These are phyloP conservation scores for Aptenodytes patagonicus DNA, from an alignment of 2,113 vertebrate genomes.

Conservation along the genomic window DNA sequence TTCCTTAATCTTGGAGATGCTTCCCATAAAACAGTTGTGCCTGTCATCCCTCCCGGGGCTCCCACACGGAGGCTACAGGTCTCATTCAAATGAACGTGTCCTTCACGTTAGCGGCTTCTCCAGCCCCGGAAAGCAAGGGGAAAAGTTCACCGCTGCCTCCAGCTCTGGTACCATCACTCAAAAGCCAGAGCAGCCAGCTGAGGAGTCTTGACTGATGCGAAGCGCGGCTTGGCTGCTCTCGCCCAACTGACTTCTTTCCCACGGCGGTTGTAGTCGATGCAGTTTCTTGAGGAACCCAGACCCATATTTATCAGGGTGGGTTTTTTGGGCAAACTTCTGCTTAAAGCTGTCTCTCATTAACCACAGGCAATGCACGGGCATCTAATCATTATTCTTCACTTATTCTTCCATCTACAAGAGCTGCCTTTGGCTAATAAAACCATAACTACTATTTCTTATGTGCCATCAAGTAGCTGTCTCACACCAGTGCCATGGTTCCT, in stretches of 20 bases:
- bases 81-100: neutral
- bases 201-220: neutral
- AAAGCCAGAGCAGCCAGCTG: neutral
- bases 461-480: neutral
- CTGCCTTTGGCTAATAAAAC: neutral
- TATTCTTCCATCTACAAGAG: neutral
- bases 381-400: neutral
- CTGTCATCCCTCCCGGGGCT: neutral
- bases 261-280: neutral
- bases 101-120: fast-evolving
- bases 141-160: neutral
- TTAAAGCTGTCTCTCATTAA: too few relatives aligned
- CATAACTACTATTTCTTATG: neutral
- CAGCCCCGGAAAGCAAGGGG: neutral
- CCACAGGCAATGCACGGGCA: neutral
- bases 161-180: neutral
- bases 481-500: neutral
- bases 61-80: neutral
- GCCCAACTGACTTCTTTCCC: neutral
- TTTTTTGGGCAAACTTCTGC: neutral
- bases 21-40: neutral
- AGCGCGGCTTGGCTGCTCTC: neutral
- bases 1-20: neutral
- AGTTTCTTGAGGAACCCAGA: neutral
- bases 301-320: neutral